Evolutionary conservation across 1,140 invertebrate genomes (phyloP), one percentile per base, ranked within the genome.

Genomic region (Aphelinus certus): DNA sequence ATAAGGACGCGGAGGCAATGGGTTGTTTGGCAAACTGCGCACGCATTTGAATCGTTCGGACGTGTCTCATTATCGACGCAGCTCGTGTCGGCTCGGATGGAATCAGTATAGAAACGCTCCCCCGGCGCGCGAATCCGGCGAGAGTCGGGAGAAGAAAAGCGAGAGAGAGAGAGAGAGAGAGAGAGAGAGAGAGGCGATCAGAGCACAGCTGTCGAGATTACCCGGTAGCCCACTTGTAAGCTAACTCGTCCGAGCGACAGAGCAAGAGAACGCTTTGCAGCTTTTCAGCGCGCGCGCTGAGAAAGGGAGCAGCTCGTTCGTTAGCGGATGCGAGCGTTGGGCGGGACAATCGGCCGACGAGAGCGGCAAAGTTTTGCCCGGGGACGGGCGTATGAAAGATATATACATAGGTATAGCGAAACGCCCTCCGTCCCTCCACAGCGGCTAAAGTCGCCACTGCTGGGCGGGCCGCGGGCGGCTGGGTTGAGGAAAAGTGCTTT

Each of bases 401-500:
- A 26, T 26, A 26, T 26, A 26, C 26, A 26, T 26, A 26, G 26
- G 26, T 26, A 26, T 26, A 26, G 26, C 26, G 26, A 26, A 26
- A 26, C 26, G 26, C 26, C 26, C 26, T 26, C 26, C 26, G 26
- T 0, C 26, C 26, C 26, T 26, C 26, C 26, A 7, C 7, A 7
- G 42, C 7, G 69, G 51, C 3, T 42, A 64, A 64, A 64, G 61
- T 56, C 48, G 10, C 7, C 26, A 26, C 26, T 26, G 26, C 26
- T 26, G 26, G 26, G 26, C 26, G n/a, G 45, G 42, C 51, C 49
- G 9, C 48, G 26, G 26, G 26, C 26, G 7, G 10, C 4, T 26
- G 42, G 72, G 46, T 4, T 10, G 56, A 53, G n/a, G 45, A 71
- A 60, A 68, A 71, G 63, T 70, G 55, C 55, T 71, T 76, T 76